Percentiles rank a stretch among this genome's conserved stretches.
These are phyloP conservation scores for Kryptopterus vitreolus DNA, from an alignment of 2,797 vertebrate genomes.

Conservation along the genomic window DNA sequence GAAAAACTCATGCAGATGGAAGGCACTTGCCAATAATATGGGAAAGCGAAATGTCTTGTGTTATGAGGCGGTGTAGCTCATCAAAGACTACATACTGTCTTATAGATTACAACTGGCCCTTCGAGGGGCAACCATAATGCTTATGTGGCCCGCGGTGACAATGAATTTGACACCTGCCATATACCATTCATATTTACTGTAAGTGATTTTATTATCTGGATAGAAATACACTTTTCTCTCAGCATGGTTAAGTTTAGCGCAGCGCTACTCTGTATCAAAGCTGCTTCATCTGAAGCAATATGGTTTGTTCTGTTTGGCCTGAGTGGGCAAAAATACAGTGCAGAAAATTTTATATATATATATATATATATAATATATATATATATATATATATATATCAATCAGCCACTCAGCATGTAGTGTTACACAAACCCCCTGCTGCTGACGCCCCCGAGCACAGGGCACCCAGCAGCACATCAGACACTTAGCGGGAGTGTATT, in stretches of 20 bases:
- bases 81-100: too few species aligned
- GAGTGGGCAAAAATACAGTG: conserved; percentile 47
- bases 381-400: too few species aligned
- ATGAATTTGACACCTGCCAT: too few species aligned
- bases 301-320: conserved; percentile 29
- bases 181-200: not conserved
- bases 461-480: conserved; percentile 46
- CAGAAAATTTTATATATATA: too few species aligned
- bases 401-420: conserved; percentile 37
- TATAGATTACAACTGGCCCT: too few species aligned
- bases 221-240: not conserved
- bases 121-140: too few species aligned
- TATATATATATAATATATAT: too few species aligned
- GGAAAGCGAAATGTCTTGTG: too few species aligned
- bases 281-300: conserved; percentile 20
- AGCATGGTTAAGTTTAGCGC: conserved; percentile 8
- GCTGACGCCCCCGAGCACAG: conserved; percentile 48
- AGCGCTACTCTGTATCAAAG: conserved; percentile 21
- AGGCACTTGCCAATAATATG: too few species aligned
- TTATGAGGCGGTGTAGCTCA: too few species aligned
- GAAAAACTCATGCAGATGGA: too few species aligned
- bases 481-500: conserved; percentile 44
- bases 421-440: conserved; percentile 51
- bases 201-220: not conserved
- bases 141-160: too few species aligned